Conservation (phyloP, 2,797 vertebrate species). For the Caiman crocodilus region DNA sequence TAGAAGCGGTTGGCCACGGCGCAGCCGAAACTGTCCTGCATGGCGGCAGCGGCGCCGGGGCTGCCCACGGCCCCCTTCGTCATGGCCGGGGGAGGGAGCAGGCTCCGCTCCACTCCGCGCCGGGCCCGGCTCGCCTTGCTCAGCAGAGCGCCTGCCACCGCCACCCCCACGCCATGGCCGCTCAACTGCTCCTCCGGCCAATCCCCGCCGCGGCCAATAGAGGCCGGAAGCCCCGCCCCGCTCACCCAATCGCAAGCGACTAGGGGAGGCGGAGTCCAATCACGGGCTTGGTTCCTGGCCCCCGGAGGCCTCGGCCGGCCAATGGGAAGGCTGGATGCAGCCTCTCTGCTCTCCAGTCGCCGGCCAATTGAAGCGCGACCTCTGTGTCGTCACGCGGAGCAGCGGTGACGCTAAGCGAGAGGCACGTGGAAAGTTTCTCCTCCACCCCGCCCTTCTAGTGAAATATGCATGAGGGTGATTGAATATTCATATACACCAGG, state of each 20-base stretch:
- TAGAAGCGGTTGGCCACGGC: conserved; percentile 90
- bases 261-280: background rate
- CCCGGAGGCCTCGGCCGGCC: background rate
- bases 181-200: background rate
- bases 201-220: background rate
- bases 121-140: rapidly evolving
- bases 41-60: conserved; percentile 59
- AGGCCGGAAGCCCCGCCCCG: rapidly evolving
- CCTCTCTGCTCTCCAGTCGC: rapidly evolving
- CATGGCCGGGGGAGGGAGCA: background rate
- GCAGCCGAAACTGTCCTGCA: conserved; percentile 88
- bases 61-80: conserved; percentile 73
- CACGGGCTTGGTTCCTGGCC: rapidly evolving
- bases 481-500: no score
- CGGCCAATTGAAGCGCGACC: background rate
- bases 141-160: background rate
- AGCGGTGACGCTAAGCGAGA: background rate
- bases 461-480: no score
- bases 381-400: rapidly evolving
- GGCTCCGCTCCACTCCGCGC: background rate
- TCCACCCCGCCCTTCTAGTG: no score
- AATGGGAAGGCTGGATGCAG: no score
- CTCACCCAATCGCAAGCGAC: background rate
- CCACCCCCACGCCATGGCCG: background rate
- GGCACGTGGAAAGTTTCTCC: no score